A percentile compares a stretch with the other conserved stretches of the same genome.
These are phyloP conservation scores for Drosophila melanica DNA, from an alignment of 1,140 invertebrate genomes.

Conservation along the genomic window DNA sequence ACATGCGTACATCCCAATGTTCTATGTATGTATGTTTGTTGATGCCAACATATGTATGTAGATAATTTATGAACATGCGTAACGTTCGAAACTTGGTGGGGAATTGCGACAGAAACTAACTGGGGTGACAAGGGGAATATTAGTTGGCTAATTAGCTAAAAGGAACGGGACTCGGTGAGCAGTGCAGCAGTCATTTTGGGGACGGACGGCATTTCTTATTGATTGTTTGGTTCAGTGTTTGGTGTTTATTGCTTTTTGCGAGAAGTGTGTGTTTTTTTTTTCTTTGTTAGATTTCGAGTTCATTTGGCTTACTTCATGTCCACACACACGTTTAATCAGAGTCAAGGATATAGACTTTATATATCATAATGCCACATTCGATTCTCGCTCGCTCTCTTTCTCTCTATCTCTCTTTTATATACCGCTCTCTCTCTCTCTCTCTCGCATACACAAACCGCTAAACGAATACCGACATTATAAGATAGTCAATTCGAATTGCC, in stretches of 20 bases:
- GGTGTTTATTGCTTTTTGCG: conserved; percentile 13
- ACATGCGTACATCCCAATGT: background rate
- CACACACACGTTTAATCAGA: conserved; percentile 27
- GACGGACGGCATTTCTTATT: background rate
- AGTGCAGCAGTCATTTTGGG: no score
- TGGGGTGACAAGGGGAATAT: background rate
- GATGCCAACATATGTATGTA: background rate
- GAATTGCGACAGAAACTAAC: background rate
- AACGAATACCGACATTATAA: conserved; percentile 1
- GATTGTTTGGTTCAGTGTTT: conserved; percentile 27
- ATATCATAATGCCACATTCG: conserved; percentile 22
- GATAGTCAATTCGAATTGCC: background rate
- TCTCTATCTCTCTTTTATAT: conserved; percentile 7
- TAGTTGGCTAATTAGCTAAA: conserved; percentile 1
- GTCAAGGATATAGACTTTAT: conserved; percentile 13
- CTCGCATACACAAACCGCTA: background rate
- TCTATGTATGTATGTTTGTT: no score
- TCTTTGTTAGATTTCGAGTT: conserved; percentile 11
- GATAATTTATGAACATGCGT: background rate
- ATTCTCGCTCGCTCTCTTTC: conserved; percentile 26
- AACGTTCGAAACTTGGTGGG: background rate
- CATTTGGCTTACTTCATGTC: conserved; percentile 37
- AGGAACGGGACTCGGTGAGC: background rate
- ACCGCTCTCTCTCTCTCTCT: conserved; percentile 8
- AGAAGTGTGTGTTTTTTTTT: conserved; percentile 13